Conservation (phyloP, 2,888 invertebrate genomes). For the Strigamia transsilvanica region DNA sequence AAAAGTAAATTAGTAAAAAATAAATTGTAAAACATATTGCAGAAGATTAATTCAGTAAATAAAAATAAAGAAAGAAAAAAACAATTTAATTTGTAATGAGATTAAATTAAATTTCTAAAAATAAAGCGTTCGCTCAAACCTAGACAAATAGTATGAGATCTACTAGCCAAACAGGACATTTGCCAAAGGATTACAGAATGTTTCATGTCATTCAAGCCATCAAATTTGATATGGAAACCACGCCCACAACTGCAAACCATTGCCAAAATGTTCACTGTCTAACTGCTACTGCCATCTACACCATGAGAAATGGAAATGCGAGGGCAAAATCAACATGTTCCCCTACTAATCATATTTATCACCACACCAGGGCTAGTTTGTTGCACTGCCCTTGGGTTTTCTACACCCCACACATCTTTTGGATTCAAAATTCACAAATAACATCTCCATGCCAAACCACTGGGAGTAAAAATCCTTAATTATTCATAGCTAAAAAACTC, state of each 20-base stretch:
- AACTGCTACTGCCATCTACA: constrained; percentile 21
- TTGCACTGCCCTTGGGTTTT: neutral
- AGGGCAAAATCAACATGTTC: neutral
- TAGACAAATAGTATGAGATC: constrained; percentile 17
- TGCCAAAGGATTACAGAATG: constrained; percentile 39
- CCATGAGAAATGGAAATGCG: neutral
- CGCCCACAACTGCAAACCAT: neutral
- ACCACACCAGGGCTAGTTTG: neutral
- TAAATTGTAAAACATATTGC: neutral
- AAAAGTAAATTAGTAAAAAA: neutral
- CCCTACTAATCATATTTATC: neutral
- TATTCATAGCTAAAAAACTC: no score
- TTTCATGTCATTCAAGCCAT: constrained; percentile 36
- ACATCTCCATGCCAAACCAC: no score
- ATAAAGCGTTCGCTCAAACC: constrained; percentile 14
- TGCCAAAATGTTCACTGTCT: constrained; percentile 16
- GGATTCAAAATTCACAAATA: no score
- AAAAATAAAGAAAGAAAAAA: neutral
- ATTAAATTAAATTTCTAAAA: constrained; percentile 19
- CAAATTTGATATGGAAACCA: constrained; percentile 43
- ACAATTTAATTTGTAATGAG: neutral
- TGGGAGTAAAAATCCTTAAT: no score
- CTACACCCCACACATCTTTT: neutral
- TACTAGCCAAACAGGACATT: constrained; percentile 34
- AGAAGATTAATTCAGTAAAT: neutral